Percentiles rank a stretch among this genome's conserved stretches.
These are phyloP conservation scores for Anhinga rufa DNA, from an alignment of 2,113 vertebrate species.

Conservation along the genomic window DNA sequence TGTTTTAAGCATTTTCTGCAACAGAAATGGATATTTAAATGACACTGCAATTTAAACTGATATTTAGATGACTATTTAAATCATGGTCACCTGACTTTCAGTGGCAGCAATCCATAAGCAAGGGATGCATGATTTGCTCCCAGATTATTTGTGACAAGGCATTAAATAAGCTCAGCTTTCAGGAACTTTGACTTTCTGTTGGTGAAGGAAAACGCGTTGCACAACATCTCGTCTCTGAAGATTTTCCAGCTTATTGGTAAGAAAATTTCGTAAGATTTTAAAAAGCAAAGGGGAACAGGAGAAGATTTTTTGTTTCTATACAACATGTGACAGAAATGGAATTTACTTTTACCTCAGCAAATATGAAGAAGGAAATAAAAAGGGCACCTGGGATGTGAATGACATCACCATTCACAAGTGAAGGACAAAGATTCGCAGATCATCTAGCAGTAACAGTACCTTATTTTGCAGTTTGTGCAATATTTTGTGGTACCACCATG, in stretches of 20 bases:
- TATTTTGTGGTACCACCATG: neutral
- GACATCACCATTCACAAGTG: neutral
- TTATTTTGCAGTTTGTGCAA: neutral
- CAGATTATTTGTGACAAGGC: neutral
- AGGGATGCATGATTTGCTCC: neutral
- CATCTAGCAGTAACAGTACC: neutral
- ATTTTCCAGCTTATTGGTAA: neutral
- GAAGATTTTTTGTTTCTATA: neutral
- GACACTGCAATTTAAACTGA: no score
- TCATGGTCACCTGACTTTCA: neutral
- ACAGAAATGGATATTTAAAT: neutral
- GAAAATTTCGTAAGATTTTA: neutral
- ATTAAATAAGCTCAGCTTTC: neutral
- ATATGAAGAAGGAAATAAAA: neutral
- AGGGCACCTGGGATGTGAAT: neutral
- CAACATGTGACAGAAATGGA: neutral
- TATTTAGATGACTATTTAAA: neutral
- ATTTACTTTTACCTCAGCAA: neutral
- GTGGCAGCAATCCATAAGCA: neutral
- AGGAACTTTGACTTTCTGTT: neutral
- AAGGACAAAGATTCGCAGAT: neutral
- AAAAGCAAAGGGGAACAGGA: neutral
- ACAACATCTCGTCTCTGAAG: fast-evolving
- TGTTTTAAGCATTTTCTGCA: neutral
- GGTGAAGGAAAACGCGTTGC: neutral